Percentiles rank a stretch among this genome's conserved stretches.
Evolutionary conservation across 2,888 invertebrate species (phyloP).

Genomic region (Agrilus biguttatus): DNA sequence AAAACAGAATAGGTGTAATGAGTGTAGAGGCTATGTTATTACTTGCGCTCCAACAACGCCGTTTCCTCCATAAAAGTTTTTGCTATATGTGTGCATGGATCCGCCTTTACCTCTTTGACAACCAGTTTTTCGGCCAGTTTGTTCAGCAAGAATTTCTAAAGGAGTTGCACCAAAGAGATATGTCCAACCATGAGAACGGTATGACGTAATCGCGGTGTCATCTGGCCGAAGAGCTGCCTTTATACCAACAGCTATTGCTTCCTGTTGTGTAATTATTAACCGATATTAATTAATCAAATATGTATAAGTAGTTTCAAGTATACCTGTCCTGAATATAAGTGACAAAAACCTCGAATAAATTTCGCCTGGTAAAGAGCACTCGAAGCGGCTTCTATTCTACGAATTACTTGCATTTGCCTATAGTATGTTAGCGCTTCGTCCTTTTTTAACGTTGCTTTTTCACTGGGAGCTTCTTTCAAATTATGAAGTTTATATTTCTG

Average conservation of each 20-base stretch:
- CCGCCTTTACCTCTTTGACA: constrained; percentile 95
- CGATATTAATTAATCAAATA: no score
- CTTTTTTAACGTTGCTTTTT: no score
- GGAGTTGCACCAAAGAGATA: constrained; percentile 77
- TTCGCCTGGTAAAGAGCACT: constrained; percentile 64
- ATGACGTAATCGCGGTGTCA: constrained; percentile 71
- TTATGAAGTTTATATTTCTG: no score
- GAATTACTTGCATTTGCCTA: constrained; percentile 45
- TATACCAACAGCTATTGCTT: constrained; percentile 63
- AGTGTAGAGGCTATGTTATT: constrained; percentile 8
- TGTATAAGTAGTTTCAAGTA: no score
- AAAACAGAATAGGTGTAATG: not conserved
- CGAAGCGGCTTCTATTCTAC: constrained; percentile 59
- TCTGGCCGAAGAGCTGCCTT: constrained; percentile 42
- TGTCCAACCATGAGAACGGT: constrained; percentile 96
- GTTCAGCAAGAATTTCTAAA: constrained; percentile 70
- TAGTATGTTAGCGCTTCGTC: constrained; percentile 17
- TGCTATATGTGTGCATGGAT: constrained; percentile 95
- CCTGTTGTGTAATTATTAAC: constrained; percentile 17
- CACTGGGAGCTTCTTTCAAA: no score
- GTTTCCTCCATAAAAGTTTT: constrained; percentile 93
- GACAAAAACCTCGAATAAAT: constrained; percentile 60
- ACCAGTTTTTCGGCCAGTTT: constrained; percentile 77
- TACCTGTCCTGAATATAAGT: constrained; percentile 59
- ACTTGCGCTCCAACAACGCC: constrained; percentile 99